A percentile compares a stretch with the other conserved stretches of the same genome.
Evolutionary conservation across 2,797 vertebrate species (phyloP).

Genomic region (Crocodylus rhombifer): DNA sequence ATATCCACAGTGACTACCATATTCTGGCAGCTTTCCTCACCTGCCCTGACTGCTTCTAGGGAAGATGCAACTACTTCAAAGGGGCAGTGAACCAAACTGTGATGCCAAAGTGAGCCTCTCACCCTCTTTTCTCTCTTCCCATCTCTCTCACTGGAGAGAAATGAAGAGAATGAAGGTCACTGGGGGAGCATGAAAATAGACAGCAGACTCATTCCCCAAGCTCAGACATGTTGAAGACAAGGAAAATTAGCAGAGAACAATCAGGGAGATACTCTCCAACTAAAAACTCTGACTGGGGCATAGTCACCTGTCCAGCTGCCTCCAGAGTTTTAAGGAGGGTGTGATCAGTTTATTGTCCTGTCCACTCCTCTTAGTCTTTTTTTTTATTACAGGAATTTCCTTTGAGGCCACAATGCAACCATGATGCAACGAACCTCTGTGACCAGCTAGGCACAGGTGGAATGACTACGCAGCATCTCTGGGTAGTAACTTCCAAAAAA

Average conservation of each 20-base stretch:
- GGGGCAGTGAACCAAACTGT: not conserved
- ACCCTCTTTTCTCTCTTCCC: not conserved
- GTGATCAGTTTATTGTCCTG: not conserved
- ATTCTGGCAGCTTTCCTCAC: not conserved
- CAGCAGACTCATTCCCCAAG: not conserved
- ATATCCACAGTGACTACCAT: not conserved
- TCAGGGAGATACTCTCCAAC: not conserved
- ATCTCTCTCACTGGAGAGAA: not conserved
- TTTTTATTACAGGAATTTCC: not conserved
- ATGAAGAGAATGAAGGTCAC: not conserved
- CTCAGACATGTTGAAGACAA: not conserved
- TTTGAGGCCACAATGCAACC: not conserved
- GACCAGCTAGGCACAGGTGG: not conserved
- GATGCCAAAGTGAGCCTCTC: not conserved
- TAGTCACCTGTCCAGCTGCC: not conserved
- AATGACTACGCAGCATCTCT: not conserved
- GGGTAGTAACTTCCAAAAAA: not conserved
- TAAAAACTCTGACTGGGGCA: not conserved
- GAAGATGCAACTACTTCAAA: not conserved
- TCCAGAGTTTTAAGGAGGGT: not conserved
- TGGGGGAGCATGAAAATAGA: not conserved
- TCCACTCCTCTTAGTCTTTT: not conserved
- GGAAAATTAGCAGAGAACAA: not conserved
- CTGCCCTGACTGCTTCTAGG: not conserved
- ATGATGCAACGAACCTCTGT: not conserved